These are phyloP conservation scores for Carassius auratus DNA, from an alignment of 2,113 vertebrate species.

Conservation along the genomic window DNA sequence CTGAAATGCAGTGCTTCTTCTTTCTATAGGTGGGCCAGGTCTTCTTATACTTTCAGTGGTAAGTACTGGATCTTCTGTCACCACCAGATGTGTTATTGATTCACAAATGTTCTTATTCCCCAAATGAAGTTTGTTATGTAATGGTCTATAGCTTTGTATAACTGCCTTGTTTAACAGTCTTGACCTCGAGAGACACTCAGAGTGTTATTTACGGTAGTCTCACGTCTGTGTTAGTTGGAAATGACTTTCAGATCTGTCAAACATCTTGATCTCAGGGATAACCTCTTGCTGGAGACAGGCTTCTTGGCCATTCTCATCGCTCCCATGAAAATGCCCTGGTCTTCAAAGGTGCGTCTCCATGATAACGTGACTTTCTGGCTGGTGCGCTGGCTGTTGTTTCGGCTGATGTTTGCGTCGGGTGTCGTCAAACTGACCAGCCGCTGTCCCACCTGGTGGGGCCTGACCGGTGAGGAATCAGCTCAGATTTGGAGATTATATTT, in stretches of 20 bases:
- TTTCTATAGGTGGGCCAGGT: constrained; percentile 90
- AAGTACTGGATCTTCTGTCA: constrained; percentile 70
- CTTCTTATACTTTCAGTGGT: constrained; percentile 98
- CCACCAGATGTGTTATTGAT: too few relatives aligned
- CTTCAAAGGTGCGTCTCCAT: constrained; percentile 66
- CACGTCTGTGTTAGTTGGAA: not conserved
- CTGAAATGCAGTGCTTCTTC: not conserved
- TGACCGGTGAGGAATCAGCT: constrained; percentile 79
- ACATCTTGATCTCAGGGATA: constrained; percentile 79
- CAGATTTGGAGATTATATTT: too few relatives aligned
- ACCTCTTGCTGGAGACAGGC: constrained; percentile 85
- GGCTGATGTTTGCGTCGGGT: constrained; percentile 94
- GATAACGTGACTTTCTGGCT: constrained; percentile 88
- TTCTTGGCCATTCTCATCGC: constrained; percentile 88
- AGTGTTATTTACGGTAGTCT: not conserved
- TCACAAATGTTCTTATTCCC: not conserved
- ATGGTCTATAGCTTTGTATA: not conserved
- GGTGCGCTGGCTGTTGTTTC: constrained; percentile 91
- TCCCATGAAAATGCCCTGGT: constrained; percentile 74
- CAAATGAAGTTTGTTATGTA: not conserved
- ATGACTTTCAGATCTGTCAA: not conserved
- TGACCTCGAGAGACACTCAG: too few relatives aligned
- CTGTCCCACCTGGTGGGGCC: constrained; percentile 95
- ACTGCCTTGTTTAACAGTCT: not conserved
- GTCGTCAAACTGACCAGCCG: constrained; percentile 93